These are phyloP conservation scores for Azemiops feae DNA, from an alignment of 2,113 vertebrate species.

Conservation along the genomic window DNA sequence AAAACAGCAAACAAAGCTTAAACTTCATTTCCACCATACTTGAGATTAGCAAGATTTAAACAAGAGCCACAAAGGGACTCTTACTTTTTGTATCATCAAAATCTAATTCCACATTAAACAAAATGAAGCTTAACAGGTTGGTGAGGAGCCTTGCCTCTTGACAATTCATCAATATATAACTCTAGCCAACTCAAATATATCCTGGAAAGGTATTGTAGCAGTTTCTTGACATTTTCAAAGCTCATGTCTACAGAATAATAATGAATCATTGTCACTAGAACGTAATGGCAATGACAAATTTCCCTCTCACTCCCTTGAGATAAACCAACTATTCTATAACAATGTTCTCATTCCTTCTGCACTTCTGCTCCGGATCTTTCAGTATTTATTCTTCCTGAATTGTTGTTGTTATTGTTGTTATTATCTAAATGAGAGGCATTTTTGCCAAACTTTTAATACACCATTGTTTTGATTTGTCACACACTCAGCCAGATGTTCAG, in stretches of 20 bases:
- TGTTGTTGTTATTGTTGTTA: background rate
- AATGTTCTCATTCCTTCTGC: slow-evolving; percentile 28
- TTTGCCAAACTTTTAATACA: background rate
- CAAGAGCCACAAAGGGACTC: background rate
- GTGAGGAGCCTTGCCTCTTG: slow-evolving; percentile 29
- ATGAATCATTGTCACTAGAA: slow-evolving; percentile 61
- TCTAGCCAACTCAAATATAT: slow-evolving; percentile 36
- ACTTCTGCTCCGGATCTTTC: background rate
- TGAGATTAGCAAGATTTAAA: slow-evolving; percentile 6
- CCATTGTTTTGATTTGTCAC: background rate
- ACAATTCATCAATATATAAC: slow-evolving; percentile 40
- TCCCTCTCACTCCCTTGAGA: background rate
- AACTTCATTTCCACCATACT: background rate
- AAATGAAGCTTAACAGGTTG: slow-evolving; percentile 20
- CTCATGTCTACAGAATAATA: slow-evolving; percentile 55
- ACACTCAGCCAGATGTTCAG: background rate
- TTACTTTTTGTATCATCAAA: background rate
- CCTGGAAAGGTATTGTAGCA: slow-evolving; percentile 51
- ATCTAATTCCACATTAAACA: slow-evolving; percentile 33
- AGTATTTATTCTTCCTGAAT: background rate
- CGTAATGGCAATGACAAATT: slow-evolving; percentile 42
- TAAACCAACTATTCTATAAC: slow-evolving; percentile 31
- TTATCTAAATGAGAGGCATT: background rate
- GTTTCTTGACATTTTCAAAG: slow-evolving; percentile 66
- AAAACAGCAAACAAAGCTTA: background rate